Conservation (phyloP, 2,113 vertebrate genomes). For the Mormyrus lacerda region DNA sequence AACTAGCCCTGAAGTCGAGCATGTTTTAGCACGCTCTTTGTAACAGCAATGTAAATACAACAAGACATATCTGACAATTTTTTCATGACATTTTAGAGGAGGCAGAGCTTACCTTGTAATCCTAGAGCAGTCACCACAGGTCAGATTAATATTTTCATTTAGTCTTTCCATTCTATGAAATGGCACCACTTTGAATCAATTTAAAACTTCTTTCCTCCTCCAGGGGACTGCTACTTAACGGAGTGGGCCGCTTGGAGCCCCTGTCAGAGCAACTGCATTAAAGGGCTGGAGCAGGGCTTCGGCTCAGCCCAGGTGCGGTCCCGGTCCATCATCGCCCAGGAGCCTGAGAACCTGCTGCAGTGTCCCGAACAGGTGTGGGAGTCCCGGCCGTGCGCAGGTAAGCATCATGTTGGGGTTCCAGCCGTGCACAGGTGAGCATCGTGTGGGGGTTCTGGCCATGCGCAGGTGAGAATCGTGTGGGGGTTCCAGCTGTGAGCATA, state of each 20-base stretch:
- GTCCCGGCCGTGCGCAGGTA: slow-evolving; percentile 78
- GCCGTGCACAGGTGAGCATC: not conserved
- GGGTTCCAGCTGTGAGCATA: too few species aligned
- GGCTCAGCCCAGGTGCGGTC: slow-evolving; percentile 84
- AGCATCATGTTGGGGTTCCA: slow-evolving; percentile 29
- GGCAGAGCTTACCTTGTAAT: too few species aligned
- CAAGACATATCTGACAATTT: too few species aligned
- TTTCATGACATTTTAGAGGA: too few species aligned
- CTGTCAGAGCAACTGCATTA: slow-evolving; percentile 84
- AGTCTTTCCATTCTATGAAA: not conserved
- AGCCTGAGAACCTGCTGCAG: slow-evolving; percentile 83
- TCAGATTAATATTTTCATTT: not conserved
- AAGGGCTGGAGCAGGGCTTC: slow-evolving; percentile 77
- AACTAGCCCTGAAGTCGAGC: too few species aligned
- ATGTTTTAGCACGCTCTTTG: too few species aligned
- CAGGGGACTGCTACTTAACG: slow-evolving; percentile 94
- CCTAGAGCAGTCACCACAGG: too few species aligned
- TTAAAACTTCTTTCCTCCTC: not conserved
- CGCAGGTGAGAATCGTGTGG: too few species aligned
- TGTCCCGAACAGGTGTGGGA: slow-evolving; percentile 89
- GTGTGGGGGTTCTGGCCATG: too few species aligned
- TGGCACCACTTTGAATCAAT: not conserved
- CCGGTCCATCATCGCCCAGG: slow-evolving; percentile 80
- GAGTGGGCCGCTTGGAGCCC: slow-evolving; percentile 94
- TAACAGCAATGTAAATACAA: too few species aligned